Evolutionary conservation across 1,140 invertebrate species (phyloP).

Genomic region (Antheraea mylitta): DNA sequence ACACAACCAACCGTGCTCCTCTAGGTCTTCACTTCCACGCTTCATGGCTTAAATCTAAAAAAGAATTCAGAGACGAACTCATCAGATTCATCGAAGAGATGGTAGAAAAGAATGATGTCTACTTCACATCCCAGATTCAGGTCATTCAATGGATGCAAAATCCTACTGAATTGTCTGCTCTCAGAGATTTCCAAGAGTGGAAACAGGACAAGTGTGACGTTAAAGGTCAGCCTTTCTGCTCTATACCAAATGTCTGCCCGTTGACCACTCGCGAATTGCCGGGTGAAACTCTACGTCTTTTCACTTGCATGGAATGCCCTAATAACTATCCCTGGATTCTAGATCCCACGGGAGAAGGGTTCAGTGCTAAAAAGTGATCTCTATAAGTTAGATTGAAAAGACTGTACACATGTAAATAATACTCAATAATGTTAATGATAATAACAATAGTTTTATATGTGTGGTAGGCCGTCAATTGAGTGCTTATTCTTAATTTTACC

Average conservation of each 20-base stretch:
- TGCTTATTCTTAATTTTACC: slow-evolving; percentile 10
- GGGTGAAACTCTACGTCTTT: slow-evolving; percentile 93
- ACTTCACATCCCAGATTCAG: slow-evolving; percentile 96
- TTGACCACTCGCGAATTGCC: slow-evolving; percentile 94
- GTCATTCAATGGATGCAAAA: slow-evolving; percentile 99
- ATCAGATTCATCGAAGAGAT: slow-evolving; percentile 97
- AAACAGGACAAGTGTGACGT: slow-evolving; percentile 96
- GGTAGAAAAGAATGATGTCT: slow-evolving; percentile 93
- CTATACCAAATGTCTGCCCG: slow-evolving; percentile 93
- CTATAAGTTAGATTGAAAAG: slow-evolving; percentile 70
- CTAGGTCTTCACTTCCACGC: slow-evolving; percentile 97
- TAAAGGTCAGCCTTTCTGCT: slow-evolving; percentile 95
- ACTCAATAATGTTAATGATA: slow-evolving; percentile 77
- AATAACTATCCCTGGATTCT: slow-evolving; percentile 97
- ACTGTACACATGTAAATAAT: slow-evolving; percentile 78
- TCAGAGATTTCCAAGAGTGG: slow-evolving; percentile 96
- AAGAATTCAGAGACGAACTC: slow-evolving; percentile 94
- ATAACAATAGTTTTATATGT: slow-evolving; percentile 38
- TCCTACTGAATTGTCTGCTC: slow-evolving; percentile 91
- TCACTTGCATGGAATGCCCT: slow-evolving; percentile 97
- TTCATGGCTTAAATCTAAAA: slow-evolving; percentile 96
- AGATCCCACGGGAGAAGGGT: slow-evolving; percentile 96
- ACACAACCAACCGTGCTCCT: slow-evolving; percentile 94
- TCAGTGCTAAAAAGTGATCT: slow-evolving; percentile 87
- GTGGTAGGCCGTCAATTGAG: slow-evolving; percentile 8